Percentiles rank a stretch among this genome's conserved stretches.
phyloP scores from a whole-genome alignment of 2,797 vertebrate genomes.

The Hyperoplus immaculatus region DNA sequence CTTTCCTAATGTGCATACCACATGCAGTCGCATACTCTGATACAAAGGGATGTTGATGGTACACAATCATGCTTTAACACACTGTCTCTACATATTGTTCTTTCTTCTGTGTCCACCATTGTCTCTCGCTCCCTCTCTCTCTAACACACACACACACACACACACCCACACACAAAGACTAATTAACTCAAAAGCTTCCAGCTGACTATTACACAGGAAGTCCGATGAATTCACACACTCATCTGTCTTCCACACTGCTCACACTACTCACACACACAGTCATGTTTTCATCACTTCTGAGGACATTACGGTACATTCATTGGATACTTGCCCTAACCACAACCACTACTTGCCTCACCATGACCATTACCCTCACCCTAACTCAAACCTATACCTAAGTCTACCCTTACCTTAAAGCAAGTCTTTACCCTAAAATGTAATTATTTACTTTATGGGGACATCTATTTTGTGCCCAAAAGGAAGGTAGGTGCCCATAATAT shows the following conservation, averaged over 20 bases:
- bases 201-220: slow-evolving; percentile 71
- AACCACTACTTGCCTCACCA: too few species aligned
- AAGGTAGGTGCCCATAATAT: too few species aligned
- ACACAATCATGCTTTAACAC: slow-evolving; percentile 18
- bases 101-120: not conserved
- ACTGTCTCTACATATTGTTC: not conserved
- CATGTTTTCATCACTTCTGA: too few species aligned
- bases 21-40: not conserved
- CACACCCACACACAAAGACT: slow-evolving; percentile 46
- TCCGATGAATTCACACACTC: slow-evolving; percentile 73
- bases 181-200: slow-evolving; percentile 71
- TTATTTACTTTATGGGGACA: too few species aligned
- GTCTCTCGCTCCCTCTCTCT: not conserved
- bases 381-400: too few species aligned
- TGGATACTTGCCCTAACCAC: too few species aligned
- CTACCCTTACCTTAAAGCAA: too few species aligned
- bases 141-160: slow-evolving; percentile 13
- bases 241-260: slow-evolving; percentile 69
- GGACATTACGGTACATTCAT: too few species aligned
- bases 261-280: slow-evolving; percentile 22
- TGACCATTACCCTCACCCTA: too few species aligned
- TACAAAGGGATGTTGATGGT: not conserved
- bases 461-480: too few species aligned
- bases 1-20: slow-evolving; percentile 23
- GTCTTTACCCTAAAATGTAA: too few species aligned